phyloP scores from a whole-genome alignment of 2,797 vertebrate species.

The Heliangelus exortis region DNA sequence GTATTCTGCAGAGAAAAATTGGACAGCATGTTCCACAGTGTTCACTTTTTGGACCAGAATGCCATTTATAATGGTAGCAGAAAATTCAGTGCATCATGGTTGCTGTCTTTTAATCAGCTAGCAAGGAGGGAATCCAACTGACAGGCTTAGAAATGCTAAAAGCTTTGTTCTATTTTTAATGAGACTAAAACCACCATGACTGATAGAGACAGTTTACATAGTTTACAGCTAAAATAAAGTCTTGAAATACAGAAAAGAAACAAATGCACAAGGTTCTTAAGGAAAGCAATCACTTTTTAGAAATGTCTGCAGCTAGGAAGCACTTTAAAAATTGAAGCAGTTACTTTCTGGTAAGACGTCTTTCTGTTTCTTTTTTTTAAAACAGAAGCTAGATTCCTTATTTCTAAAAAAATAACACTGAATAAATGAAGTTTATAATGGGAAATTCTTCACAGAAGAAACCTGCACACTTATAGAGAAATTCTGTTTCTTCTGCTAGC shows the following conservation, averaged over 20 bases:
- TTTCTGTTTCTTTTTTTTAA: not conserved
- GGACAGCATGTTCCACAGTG: not conserved
- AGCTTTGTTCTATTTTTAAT: slow-evolving; percentile 68
- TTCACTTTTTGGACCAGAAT: not conserved
- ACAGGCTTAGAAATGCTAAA: slow-evolving; percentile 56
- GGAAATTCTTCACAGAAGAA: not conserved
- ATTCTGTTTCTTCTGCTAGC: not conserved
- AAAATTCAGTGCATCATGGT: not conserved
- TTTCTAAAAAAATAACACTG: not conserved
- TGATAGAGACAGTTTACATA: slow-evolving; percentile 36
- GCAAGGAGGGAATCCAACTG: slow-evolving; percentile 44
- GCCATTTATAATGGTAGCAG: slow-evolving; percentile 29
- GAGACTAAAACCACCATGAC: slow-evolving; percentile 35
- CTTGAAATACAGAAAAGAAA: slow-evolving; percentile 5
- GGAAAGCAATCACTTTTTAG: not conserved
- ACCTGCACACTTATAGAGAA: not conserved
- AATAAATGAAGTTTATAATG: not conserved
- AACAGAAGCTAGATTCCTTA: not conserved
- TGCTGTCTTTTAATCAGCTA: slow-evolving; percentile 51
- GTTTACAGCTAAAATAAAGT: slow-evolving; percentile 35
- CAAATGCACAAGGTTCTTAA: not conserved
- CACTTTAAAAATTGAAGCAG: not conserved
- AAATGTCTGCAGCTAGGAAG: not conserved
- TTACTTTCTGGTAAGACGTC: not conserved
- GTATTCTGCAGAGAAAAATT: not conserved